Conservation (phyloP, 2,113 vertebrate genomes). For the Hydrochoerus hydrochaeris region DNA sequence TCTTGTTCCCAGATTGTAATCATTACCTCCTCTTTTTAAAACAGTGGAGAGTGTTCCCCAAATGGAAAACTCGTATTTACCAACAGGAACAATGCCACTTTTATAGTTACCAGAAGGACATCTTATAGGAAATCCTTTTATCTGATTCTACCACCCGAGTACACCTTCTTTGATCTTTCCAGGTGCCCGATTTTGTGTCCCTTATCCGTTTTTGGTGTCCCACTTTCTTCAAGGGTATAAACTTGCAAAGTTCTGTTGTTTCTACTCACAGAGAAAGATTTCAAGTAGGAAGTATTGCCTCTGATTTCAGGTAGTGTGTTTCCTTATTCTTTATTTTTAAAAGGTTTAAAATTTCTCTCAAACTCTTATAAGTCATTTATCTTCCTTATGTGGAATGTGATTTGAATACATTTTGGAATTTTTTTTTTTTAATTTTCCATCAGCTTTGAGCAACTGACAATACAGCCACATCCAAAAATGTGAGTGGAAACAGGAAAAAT, state of each 20-base stretch:
- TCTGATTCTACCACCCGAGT: conserved; percentile 4
- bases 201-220: neutral
- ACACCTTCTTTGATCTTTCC: neutral
- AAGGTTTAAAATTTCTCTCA: neutral
- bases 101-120: neutral
- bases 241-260: neutral
- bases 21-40: neutral
- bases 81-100: conserved; percentile 10
- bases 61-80: neutral
- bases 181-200: neutral
- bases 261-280: neutral
- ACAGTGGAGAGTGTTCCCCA: neutral
- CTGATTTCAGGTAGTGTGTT: neutral
- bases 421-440: neutral
- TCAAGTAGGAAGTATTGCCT: neutral
- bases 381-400: neutral
- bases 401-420: neutral
- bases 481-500: neutral
- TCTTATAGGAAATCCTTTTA: conserved; percentile 46
- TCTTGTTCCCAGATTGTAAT: neutral
- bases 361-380: neutral
- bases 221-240: conserved; percentile 15
- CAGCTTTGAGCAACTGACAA: neutral
- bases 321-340: neutral
- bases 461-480: neutral